Evolutionary conservation across 2,888 invertebrate species (phyloP).

Genomic region (Eremobia ochroleuca): DNA sequence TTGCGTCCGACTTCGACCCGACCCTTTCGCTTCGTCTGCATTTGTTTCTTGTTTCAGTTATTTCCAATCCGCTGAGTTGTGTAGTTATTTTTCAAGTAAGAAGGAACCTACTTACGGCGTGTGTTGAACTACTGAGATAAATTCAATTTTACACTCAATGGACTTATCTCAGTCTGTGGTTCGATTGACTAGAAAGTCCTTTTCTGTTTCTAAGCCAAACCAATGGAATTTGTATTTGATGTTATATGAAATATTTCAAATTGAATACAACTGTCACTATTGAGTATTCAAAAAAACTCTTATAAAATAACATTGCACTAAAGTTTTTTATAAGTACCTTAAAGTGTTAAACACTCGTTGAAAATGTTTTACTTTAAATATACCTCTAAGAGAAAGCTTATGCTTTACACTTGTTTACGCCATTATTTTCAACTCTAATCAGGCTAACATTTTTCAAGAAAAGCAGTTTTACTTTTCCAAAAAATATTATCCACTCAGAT

Average conservation of each 20-base stretch:
- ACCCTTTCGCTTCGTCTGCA: slow-evolving; percentile 61
- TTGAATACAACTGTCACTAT: no score
- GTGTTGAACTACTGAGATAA: neutral
- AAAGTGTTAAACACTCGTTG: neutral
- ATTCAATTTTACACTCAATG: slow-evolving; percentile 23
- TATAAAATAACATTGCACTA: neutral
- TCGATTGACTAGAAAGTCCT: neutral
- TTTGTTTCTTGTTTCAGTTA: slow-evolving; percentile 56
- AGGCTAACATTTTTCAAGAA: slow-evolving; percentile 1
- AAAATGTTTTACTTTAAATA: neutral
- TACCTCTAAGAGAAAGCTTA: neutral
- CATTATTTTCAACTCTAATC: slow-evolving; percentile 2
- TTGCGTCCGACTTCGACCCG: slow-evolving; percentile 49
- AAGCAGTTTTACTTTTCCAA: slow-evolving; percentile 16
- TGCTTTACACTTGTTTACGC: neutral
- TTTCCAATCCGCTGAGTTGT: slow-evolving; percentile 41
- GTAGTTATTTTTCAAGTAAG: slow-evolving; percentile 34
- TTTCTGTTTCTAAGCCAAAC: neutral
- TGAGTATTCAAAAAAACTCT: neutral
- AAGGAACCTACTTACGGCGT: neutral
- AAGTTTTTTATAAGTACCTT: neutral
- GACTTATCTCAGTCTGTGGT: neutral
- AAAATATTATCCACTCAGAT: slow-evolving; percentile 59
- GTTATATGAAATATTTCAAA: neutral
- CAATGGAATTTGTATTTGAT: neutral